phyloP scores from a whole-genome alignment of 2,797 vertebrate genomes.

The Kryptolebias ocellatus region DNA sequence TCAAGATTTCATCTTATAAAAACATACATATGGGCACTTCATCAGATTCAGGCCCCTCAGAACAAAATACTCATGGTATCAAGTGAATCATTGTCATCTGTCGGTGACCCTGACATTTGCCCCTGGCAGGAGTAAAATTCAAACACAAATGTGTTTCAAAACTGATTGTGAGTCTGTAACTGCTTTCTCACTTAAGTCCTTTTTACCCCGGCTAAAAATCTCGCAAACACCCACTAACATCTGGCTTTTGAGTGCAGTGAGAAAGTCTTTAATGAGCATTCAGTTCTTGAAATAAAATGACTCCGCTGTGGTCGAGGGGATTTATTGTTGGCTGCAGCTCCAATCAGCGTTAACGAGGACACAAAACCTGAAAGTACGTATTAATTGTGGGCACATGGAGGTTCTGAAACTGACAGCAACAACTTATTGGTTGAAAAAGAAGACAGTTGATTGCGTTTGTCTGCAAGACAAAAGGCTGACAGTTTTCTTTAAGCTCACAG shows the following conservation, averaged over 20 bases:
- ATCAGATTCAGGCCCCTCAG: slow-evolving; percentile 13
- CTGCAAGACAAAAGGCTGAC: background rate
- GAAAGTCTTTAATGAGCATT: too few species aligned
- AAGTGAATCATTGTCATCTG: background rate
- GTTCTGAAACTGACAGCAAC: background rate
- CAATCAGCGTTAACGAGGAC: background rate
- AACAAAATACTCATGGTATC: background rate
- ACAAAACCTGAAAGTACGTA: background rate
- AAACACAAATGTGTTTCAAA: too few species aligned
- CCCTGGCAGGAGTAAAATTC: too few species aligned
- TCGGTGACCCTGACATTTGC: too few species aligned
- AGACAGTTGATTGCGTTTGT: background rate
- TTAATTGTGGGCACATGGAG: background rate
- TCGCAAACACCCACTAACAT: too few species aligned
- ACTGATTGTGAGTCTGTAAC: too few species aligned
- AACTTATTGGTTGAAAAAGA: background rate
- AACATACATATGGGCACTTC: slow-evolving; percentile 10
- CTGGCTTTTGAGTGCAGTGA: too few species aligned
- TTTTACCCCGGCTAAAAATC: too few species aligned
- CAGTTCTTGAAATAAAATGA: too few species aligned
- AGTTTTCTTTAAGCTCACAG: background rate
- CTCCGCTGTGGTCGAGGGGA: too few species aligned
- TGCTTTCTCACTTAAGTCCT: too few species aligned
- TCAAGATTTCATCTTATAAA: slow-evolving; percentile 13
- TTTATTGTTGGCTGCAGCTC: background rate